Base-by-base conservation (phyloP, 92 coral and sea anemone genomes). In the Nematostella vectensis region DNA sequence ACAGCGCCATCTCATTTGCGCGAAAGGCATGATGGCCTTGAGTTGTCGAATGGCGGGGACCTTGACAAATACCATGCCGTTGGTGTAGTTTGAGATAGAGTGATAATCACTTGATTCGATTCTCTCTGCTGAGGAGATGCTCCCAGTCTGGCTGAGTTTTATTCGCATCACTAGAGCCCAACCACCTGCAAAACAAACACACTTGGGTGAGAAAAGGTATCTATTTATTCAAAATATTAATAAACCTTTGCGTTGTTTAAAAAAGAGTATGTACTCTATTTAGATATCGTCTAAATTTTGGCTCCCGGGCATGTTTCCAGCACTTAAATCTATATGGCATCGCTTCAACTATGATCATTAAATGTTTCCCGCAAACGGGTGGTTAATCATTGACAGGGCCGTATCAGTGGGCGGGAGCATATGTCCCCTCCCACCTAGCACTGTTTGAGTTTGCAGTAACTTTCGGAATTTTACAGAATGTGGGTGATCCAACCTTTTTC, bases 1-100 rank as follows among this genome's bases (percentile, higher is more conserved):
- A 33, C 88, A 80, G 31, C 77, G 65, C 52, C 60, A 80, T 2
- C 88, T 72, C 1, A 74, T 20, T 36, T 80, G 81, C 23, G 48
- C 21, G 24, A 73, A 67, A 3, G 55, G 50, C 25, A 61, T 61
- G 1, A 61, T 24, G 1, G 2, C 18, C 11, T 56, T 19, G 26
- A 67, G 36, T 10, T 55, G 19, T 17, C n/a, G n/a, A 17, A 67
- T 28, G 2, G 55, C 73, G 15, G 64, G 56, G 1, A 30, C 25
- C 9, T 3, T 2, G 4, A 67, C 24, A 16, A 8, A 21, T 0
- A 11, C 33, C 31, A 16, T 11, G 6, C 31, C 29, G 31, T 55
- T 40, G 10, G 27, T 55, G 63, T 55, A 67, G 47, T 55, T 43
- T 20, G 73, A 21, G 27, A 67, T 67, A 28, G 55, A 55, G n/a